Base-by-base conservation (phyloP, 2,113 vertebrate species). In the Lonchura striata region DNA sequence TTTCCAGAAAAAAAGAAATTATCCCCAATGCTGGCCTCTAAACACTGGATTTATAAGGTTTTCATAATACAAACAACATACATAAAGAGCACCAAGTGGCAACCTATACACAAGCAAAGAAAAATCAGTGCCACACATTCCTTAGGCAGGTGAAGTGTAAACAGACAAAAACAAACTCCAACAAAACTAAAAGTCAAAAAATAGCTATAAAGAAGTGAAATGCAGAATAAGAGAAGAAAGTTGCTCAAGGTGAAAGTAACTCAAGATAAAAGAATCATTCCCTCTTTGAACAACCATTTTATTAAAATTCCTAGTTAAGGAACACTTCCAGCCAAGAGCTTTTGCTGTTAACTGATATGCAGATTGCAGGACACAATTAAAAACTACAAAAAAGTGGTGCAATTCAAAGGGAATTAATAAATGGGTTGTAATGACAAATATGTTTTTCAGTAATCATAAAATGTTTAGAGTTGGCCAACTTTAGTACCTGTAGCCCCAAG, bases 231-330 rank as follows among this genome's bases (percentile, higher is more conserved):
- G 28, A 86, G 41, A 80, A 82, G 2, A 91, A 95, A 69, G 35
- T 86, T 14, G 30, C 76, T 90, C 54, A 82, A 92, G 63, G 88
- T 92, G n/a, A 82, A 93, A 69, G 31, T 27, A 93, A 90, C 4
- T 22, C 5, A 66, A 75, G 86, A 92, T 92, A 84, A 93, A 96
- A 90, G 82, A 90, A 77, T 31, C 2, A 42, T 25, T 70, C 59
- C 27, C 44, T 33, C 88, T 94, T 96, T 95, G 86, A 95, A 92
- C 46, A 86, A 66, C 19, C 25, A 87, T 69, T 90, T 86, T 63
- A 93, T 86, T 74, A 80, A 25, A 74, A 82, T 81, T 83, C n/a
- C 64, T 81, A 88, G 54, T 78, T 64, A 81, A 92, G 72, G 27
- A 93, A 86, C 28, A 33, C 22, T 66, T 88, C 30, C 27, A 86